phyloP scores from a whole-genome alignment of 2,888 invertebrate genomes.

The Stenolophus ochropezus region DNA sequence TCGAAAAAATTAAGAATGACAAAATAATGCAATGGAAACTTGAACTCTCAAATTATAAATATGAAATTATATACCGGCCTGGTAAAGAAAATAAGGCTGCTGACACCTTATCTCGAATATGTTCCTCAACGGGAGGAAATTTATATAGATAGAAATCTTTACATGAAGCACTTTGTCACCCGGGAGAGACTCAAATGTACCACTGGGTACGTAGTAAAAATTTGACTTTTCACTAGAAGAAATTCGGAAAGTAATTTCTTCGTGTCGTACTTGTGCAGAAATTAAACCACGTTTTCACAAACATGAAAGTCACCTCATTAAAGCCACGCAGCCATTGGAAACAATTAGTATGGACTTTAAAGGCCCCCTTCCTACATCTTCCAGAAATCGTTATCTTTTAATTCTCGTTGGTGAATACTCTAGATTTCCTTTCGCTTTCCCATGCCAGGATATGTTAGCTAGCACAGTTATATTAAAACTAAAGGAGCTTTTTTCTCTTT shows the following conservation, averaged over 20 bases:
- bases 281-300: conserved; percentile 61
- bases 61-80: conserved; percentile 31
- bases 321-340: conserved; percentile 62
- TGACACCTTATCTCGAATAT: conserved; percentile 30
- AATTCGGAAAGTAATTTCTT: conserved; percentile 48
- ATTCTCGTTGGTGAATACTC: conserved; percentile 62
- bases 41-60: conserved; percentile 56
- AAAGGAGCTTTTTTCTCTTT: conserved; percentile 60
- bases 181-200: background rate
- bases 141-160: background rate
- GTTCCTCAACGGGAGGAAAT: background rate
- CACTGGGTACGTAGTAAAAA: background rate
- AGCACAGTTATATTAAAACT: conserved; percentile 60
- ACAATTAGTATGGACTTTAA: conserved; percentile 61
- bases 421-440: conserved; percentile 60
- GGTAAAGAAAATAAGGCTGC: conserved; percentile 30
- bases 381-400: conserved; percentile 57
- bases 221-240: background rate
- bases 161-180: conserved; percentile 5
- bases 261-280: conserved; percentile 60
- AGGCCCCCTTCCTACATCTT: conserved; percentile 55
- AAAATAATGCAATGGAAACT: conserved; percentile 60
- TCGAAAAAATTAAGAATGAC: conserved; percentile 59
- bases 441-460: conserved; percentile 59
- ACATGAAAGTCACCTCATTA: conserved; percentile 52